Evolutionary conservation across 2,797 vertebrate species (phyloP), one percentile per base, ranked within the genome.

Genomic region (Pogoniulus pusillus): DNA sequence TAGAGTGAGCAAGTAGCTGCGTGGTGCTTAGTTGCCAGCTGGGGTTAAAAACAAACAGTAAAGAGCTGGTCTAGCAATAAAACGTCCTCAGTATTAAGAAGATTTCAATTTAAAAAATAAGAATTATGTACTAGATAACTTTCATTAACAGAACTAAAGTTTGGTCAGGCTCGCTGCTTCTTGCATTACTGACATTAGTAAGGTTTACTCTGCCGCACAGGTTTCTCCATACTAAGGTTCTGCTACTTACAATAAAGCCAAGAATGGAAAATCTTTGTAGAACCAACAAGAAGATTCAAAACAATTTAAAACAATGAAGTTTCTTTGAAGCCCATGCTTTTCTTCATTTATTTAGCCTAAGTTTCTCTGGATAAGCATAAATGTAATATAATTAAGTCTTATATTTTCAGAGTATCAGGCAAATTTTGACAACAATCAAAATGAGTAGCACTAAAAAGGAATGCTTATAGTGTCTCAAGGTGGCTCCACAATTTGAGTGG

Each of bases 391-490:
- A 37, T 8, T 7, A 73, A 18, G 2, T 15, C 57, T 32, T 26
- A 30, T 0, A 1, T 51, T 87, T 94, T 43, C 26, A 47, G 2
- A 74, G n/a, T 12, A 47, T 16, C 26, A 72, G 26, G 16, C 4
- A 80, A 58, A 75, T 80, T 80, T 71, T 60, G 29, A 68, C 14
- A 90, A 64, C 18, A 55, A 75, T 6, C 23, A 57, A 70, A 22
- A 43, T 20, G 3, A 88, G 13, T n/a, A 76, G 60, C 11, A 35
- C 4, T 63, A 34, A 45, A 79, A n/a, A 79, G n/a, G 7, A 32
- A 8, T 26, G 47, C 20, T 45, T 43, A 26, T 41, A 15, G 65
- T 3, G 4, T 45, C 62, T 82, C 27, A 59, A 0, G 0, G 24
- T 14, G 7, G 75, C 11, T 58, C 37, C 20, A 60, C 37, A 83